phyloP scores from a whole-genome alignment of 1,140 invertebrate species.

The Vanessa tameamea region DNA sequence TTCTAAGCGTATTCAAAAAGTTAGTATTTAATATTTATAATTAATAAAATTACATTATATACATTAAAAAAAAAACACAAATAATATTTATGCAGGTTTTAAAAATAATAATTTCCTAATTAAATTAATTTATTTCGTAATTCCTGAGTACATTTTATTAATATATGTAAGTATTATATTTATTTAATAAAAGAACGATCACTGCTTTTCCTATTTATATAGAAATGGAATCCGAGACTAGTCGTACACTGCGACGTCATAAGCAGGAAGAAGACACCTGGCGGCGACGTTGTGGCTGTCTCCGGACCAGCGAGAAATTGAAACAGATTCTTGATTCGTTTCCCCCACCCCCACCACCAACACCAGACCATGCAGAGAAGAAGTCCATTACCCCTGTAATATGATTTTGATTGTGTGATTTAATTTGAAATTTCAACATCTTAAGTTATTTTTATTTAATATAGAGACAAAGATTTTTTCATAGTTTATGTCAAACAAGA shows the following conservation, averaged over 20 bases:
- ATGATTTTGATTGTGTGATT: background rate
- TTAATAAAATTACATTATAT: too few species aligned
- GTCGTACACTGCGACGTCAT: slow-evolving; percentile 12
- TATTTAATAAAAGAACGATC: too few species aligned
- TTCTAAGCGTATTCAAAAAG: too few species aligned
- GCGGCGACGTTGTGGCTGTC: slow-evolving; percentile 57
- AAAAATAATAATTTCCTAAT: too few species aligned
- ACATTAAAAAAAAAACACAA: too few species aligned
- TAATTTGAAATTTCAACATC: background rate
- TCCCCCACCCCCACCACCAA: slow-evolving; percentile 50
- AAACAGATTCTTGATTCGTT: slow-evolving; percentile 55
- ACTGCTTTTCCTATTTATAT: background rate
- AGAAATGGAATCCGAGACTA: slow-evolving; percentile 15
- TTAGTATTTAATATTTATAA: too few species aligned
- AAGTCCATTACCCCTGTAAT: slow-evolving; percentile 6
- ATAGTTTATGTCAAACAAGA: too few species aligned
- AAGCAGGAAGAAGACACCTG: slow-evolving; percentile 35
- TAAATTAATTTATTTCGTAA: too few species aligned
- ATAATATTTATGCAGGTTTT: too few species aligned
- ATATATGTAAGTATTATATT: too few species aligned
- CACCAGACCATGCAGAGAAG: slow-evolving; percentile 20
- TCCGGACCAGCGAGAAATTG: slow-evolving; percentile 65
- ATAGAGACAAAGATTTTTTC: too few species aligned
- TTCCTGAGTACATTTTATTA: too few species aligned
- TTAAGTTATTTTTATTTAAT: background rate